Evolutionary conservation across 2,797 vertebrate species (phyloP), one percentile per base, ranked within the genome.

Genomic region (Sebastes matsubarae): DNA sequence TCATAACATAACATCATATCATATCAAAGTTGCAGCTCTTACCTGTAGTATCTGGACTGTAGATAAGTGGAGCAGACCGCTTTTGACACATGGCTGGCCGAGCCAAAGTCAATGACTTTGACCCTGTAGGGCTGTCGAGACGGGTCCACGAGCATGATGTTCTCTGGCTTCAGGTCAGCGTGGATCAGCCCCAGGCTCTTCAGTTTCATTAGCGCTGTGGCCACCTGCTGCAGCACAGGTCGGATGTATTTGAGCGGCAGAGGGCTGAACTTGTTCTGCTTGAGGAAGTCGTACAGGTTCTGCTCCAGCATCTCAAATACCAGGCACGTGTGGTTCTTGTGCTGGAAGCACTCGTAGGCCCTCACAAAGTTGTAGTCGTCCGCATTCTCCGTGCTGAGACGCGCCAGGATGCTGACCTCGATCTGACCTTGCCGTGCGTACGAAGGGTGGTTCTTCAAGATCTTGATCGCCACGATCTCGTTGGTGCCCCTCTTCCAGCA

Each of bases 301-400:
- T 99, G 99, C 93, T 99, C 98, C 94, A 99, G 95, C 98, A 99
- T 99, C 96, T 99, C 98, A 75, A 99, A 99, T 83, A 99, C 98
- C 95, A 99, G 96, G 95, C 99, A 99, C 14, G 98, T 99, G 95
- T 99, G 99, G 94, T 97, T 99, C 95, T 99, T 99, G 96, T 99
- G 99, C 97, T 99, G 99, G 95, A 99, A 99, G 95, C 99, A 99
- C 94, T 99, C 99, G 0, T 99, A 98, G 25, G 98, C 98, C 63
- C 97, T 96, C 83, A 99, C 99, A 20, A 99, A 99, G 95, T 99
- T 99, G 96, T 97, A 99, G 95, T 99, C 99, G 13, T 99, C 99
- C 0, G 99, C 98, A 1, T 97, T 99, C 94, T 99, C 99, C 0
- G 98, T 99, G 95, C 99, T 99, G 71, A 99, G 94, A 30, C 99